phyloP scores from a whole-genome alignment of 1,140 invertebrate species.

The Odontomachus brunneus region DNA sequence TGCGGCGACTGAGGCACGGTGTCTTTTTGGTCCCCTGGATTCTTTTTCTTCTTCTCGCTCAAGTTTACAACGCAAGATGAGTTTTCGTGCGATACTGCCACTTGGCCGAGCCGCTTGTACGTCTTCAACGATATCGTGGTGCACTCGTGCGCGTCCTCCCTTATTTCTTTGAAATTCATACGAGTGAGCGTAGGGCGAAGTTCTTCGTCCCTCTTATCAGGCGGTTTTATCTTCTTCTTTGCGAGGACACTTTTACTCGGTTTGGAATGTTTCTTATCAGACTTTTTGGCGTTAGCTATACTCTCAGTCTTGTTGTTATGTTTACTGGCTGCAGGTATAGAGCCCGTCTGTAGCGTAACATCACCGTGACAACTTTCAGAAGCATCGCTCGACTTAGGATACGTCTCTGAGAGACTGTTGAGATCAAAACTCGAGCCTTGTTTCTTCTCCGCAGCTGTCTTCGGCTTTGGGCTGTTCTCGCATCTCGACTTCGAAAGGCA shows the following conservation, averaged over 20 bases:
- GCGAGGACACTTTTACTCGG: slow-evolving; percentile 8
- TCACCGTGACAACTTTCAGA: neutral
- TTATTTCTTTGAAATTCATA: slow-evolving; percentile 7
- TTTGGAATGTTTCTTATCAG: slow-evolving; percentile 51
- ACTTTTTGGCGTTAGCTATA: slow-evolving; percentile 14
- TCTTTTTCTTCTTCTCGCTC: slow-evolving; percentile 34
- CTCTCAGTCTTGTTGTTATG: slow-evolving; percentile 1
- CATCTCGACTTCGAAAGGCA: slow-evolving; percentile 74
- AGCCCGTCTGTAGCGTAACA: neutral
- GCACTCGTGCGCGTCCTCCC: neutral
- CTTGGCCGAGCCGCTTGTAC: slow-evolving; percentile 52
- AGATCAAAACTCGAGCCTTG: slow-evolving; percentile 72
- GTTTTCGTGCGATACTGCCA: slow-evolving; percentile 6
- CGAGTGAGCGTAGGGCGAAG: no score
- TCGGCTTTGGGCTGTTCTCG: slow-evolving; percentile 64
- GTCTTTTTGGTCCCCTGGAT: neutral
- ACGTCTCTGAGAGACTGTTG: neutral
- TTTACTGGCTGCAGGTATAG: neutral
- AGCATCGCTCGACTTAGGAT: neutral
- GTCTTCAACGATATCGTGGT: slow-evolving; percentile 68
- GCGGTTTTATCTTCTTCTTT: slow-evolving; percentile 8
- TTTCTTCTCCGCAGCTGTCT: slow-evolving; percentile 77
- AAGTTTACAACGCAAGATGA: neutral
- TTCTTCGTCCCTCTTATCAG: slow-evolving; percentile 17
- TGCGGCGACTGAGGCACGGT: neutral